A percentile compares a stretch with the other conserved stretches of the same genome.
phyloP scores from a whole-genome alignment of 2,888 invertebrate species.

The Ectobius pallidus region DNA sequence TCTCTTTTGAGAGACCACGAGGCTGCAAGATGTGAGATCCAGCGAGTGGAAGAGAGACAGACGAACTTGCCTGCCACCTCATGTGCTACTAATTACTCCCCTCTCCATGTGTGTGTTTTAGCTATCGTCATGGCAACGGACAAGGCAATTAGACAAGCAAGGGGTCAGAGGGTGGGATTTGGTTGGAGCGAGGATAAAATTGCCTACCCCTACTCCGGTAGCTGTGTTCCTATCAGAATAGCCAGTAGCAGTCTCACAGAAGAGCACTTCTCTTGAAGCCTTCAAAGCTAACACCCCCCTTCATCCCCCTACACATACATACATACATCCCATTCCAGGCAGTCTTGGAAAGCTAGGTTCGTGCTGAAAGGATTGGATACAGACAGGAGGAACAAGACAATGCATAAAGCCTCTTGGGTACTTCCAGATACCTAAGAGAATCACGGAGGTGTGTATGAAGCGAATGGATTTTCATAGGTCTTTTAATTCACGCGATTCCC shows the following conservation, averaged over 20 bases:
- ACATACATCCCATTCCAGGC: no score
- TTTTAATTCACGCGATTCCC: conserved; percentile 2
- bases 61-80: conserved; percentile 35
- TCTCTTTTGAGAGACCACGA: conserved; percentile 35
- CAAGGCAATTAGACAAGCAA: conserved; percentile 43
- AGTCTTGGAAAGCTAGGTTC: neutral
- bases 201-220: conserved; percentile 30
- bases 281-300: conserved; percentile 22
- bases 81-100: conserved; percentile 43
- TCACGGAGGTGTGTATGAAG: neutral
- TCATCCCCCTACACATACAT: neutral
- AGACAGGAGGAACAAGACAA: neutral
- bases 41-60: conserved; percentile 22
- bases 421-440: neutral
- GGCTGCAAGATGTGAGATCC: neutral
- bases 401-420: neutral
- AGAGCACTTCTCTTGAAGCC: conserved; percentile 19
- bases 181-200: conserved; percentile 35
- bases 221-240: conserved; percentile 4
- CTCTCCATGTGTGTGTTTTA: conserved; percentile 35
- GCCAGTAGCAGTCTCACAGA: neutral
- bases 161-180: conserved; percentile 27
- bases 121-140: conserved; percentile 42
- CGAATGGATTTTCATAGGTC: conserved; percentile 12
- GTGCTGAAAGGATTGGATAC: neutral